Conservation (phyloP, 1,140 invertebrate species). For the Drosophila trapezifrons region DNA sequence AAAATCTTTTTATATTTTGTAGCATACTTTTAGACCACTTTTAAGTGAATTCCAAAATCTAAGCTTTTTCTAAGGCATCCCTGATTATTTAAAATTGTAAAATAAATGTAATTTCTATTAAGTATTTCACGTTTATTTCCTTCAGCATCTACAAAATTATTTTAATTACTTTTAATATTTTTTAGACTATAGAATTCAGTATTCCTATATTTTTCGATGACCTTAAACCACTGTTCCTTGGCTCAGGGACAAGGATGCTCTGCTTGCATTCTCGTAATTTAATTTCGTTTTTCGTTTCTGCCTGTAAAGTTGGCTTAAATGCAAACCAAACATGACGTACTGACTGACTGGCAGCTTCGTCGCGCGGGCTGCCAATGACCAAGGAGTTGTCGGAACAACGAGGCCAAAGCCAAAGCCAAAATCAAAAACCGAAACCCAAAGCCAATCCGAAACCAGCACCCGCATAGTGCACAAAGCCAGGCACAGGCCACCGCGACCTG, state of each 20-base stretch:
- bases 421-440: constrained; percentile 1
- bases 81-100: not conserved
- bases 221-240: constrained; percentile 36
- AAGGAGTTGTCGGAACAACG: constrained; percentile 15
- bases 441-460: constrained; percentile 46
- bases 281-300: constrained; percentile 34
- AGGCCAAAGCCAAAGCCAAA: constrained; percentile 29
- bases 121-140: not conserved
- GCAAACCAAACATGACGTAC: constrained; percentile 68
- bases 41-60: no score
- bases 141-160: no score
- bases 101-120: not conserved
- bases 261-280: constrained; percentile 31
- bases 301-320: constrained; percentile 64
- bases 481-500: constrained; percentile 31
- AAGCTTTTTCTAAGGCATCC: no score
- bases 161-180: not conserved
- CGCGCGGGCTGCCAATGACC: constrained; percentile 37
- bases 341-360: constrained; percentile 52
- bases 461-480: constrained; percentile 60
- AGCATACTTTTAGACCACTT: no score
- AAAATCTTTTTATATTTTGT: no score
- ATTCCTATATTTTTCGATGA: not conserved
- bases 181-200: no score
- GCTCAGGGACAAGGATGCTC: constrained; percentile 28